These are phyloP conservation scores for Tinea semifulvella DNA, from an alignment of 2,888 invertebrate genomes.

Conservation along the genomic window DNA sequence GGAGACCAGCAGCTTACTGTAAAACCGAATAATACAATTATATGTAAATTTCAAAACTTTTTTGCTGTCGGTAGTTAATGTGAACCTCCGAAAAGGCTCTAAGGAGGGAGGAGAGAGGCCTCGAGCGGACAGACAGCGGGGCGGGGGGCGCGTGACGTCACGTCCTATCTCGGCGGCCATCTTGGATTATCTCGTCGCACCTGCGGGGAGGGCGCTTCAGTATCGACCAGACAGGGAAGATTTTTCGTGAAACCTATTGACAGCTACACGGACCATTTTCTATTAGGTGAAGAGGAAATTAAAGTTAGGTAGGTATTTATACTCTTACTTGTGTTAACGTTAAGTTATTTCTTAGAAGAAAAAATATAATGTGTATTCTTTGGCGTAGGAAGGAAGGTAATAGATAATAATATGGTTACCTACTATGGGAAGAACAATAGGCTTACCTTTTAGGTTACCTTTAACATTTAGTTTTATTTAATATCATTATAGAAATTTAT, in stretches of 20 bases:
- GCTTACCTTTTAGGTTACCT: too few relatives aligned
- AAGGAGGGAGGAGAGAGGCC: conserved; percentile 24
- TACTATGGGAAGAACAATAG: too few relatives aligned
- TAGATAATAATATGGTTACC: too few relatives aligned
- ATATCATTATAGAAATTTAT: too few relatives aligned
- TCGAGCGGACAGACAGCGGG: conserved; percentile 34
- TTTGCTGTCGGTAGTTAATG: conserved; percentile 35
- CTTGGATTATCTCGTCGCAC: conserved; percentile 68
- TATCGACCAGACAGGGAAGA: conserved; percentile 44
- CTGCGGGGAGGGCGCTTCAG: conserved; percentile 45
- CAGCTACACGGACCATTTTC: conserved; percentile 1
- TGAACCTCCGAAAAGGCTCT: conserved; percentile 57
- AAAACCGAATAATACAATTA: not conserved
- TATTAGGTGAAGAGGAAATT: conserved; percentile 1
- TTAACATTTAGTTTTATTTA: too few relatives aligned
- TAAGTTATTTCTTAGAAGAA: too few relatives aligned
- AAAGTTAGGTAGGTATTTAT: too few relatives aligned
- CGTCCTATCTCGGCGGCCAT: conserved; percentile 68
- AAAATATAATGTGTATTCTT: too few relatives aligned
- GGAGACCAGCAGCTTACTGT: too few relatives aligned
- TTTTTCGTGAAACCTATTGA: conserved; percentile 9
- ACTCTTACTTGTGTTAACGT: too few relatives aligned
- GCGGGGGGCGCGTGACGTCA: conserved; percentile 58
- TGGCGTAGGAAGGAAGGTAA: too few relatives aligned
- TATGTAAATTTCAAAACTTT: not conserved